A percentile compares a stretch with the other conserved stretches of the same genome.
phyloP scores from a whole-genome alignment of 1,140 invertebrate species.

The Orius laevigatus region DNA sequence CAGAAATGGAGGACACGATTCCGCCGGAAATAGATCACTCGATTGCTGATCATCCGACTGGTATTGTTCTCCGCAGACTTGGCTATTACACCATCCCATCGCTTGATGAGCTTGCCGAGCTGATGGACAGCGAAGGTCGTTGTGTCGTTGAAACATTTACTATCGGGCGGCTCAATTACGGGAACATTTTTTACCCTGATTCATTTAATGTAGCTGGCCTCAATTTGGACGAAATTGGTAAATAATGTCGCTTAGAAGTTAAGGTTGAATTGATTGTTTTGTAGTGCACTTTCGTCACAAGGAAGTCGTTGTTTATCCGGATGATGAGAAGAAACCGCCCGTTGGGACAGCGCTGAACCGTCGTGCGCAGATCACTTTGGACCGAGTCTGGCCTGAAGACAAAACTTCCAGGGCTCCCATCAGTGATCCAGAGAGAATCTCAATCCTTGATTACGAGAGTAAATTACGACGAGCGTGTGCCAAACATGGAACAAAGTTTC shows the following conservation, averaged over 20 bases:
- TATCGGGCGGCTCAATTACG: constrained; percentile 77
- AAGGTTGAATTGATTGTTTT: not conserved
- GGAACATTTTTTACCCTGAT: constrained; percentile 78
- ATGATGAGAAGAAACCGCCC: constrained; percentile 50
- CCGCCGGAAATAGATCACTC: constrained; percentile 20
- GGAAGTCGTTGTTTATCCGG: constrained; percentile 42
- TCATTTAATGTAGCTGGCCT: constrained; percentile 74
- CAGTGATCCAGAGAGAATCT: constrained; percentile 58
- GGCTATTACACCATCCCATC: constrained; percentile 79
- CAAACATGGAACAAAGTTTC: constrained; percentile 75
- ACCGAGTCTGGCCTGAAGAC: constrained; percentile 86
- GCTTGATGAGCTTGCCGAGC: constrained; percentile 50
- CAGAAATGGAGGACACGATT: constrained; percentile 8
- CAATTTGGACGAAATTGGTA: constrained; percentile 65
- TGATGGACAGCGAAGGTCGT: constrained; percentile 48
- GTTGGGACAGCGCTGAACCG: constrained; percentile 79
- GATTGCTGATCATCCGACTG: constrained; percentile 35
- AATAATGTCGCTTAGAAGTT: not conserved
- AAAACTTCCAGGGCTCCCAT: constrained; percentile 67
- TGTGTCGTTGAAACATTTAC: constrained; percentile 84
- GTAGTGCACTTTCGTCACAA: constrained; percentile 56
- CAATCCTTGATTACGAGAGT: constrained; percentile 71
- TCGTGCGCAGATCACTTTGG: constrained; percentile 79
- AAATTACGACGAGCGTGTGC: constrained; percentile 69
- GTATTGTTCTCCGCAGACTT: constrained; percentile 43